phyloP scores from a whole-genome alignment of 2,888 invertebrate genomes.

The Lysandra coridon region DNA sequence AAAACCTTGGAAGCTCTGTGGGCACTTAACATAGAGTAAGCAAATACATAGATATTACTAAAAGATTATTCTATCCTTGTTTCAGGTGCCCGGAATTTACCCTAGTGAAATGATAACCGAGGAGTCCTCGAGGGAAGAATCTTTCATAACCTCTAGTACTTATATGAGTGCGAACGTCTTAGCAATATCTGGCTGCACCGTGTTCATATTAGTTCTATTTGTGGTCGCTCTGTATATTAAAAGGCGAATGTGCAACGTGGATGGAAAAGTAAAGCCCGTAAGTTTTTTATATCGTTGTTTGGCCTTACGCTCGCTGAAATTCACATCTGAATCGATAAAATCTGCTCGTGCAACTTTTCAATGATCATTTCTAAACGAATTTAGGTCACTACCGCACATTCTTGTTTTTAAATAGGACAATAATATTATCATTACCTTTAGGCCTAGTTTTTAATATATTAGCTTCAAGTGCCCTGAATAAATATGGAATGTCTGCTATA shows the following conservation, averaged over 20 bases:
- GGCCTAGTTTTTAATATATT: background rate
- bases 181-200: constrained; percentile 51
- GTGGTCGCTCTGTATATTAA: constrained; percentile 60
- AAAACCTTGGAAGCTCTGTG: background rate
- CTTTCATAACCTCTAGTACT: constrained; percentile 49
- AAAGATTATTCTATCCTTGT: background rate
- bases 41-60: too few species aligned
- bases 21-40: too few species aligned
- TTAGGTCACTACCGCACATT: background rate
- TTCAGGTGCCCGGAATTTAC: constrained; percentile 9
- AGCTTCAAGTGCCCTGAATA: background rate
- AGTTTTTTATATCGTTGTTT: constrained; percentile 39
- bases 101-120: constrained; percentile 52
- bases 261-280: constrained; percentile 72
- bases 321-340: constrained; percentile 4
- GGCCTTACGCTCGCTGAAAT: constrained; percentile 33
- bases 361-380: background rate
- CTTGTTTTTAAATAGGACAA: background rate
- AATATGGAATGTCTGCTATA: background rate
- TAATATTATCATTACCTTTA: background rate
- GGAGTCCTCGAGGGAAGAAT: constrained; percentile 49
- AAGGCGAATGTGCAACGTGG: constrained; percentile 61
- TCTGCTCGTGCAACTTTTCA: background rate
- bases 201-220: constrained; percentile 53
- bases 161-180: constrained; percentile 51